Percentiles rank a stretch among this genome's conserved stretches.
phyloP scores from a whole-genome alignment of 2,113 vertebrate genomes.

The Ploceus nigricollis region DNA sequence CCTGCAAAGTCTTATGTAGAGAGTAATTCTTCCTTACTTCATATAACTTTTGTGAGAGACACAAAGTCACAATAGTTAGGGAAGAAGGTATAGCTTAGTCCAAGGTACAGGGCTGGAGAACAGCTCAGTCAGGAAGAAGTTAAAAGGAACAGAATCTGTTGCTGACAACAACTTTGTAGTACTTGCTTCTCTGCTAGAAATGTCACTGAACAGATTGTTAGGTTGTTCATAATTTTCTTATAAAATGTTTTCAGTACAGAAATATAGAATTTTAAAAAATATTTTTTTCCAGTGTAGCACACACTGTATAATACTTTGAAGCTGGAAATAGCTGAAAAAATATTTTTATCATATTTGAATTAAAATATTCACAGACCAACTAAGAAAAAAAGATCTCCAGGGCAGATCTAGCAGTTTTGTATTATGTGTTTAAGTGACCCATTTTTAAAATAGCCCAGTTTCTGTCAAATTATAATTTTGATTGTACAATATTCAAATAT shows the following conservation, averaged over 20 bases:
- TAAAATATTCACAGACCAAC: background rate
- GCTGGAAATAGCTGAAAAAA: background rate
- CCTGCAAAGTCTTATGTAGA: background rate
- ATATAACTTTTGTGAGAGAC: background rate
- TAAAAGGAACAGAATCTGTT: background rate
- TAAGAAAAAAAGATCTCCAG: fast-evolving
- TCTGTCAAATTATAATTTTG: background rate
- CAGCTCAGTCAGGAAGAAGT: background rate
- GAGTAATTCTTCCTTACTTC: background rate
- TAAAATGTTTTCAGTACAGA: background rate
- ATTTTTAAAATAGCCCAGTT: background rate
- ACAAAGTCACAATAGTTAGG: background rate
- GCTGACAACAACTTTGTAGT: background rate
- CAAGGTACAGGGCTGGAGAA: background rate
- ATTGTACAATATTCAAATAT: background rate
- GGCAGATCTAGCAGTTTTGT: background rate
- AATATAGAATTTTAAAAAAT: background rate
- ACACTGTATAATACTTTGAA: background rate
- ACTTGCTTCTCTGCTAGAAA: background rate
- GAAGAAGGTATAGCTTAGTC: background rate
- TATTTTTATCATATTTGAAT: background rate
- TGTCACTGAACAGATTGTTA: background rate
- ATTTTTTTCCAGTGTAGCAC: background rate
- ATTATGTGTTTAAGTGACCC: background rate
- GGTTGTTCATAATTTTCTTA: background rate